Percentiles rank a stretch among this genome's conserved stretches.
These are phyloP conservation scores for Drosophila takahashii DNA, from an alignment of 1,140 invertebrate genomes.

Conservation along the genomic window DNA sequence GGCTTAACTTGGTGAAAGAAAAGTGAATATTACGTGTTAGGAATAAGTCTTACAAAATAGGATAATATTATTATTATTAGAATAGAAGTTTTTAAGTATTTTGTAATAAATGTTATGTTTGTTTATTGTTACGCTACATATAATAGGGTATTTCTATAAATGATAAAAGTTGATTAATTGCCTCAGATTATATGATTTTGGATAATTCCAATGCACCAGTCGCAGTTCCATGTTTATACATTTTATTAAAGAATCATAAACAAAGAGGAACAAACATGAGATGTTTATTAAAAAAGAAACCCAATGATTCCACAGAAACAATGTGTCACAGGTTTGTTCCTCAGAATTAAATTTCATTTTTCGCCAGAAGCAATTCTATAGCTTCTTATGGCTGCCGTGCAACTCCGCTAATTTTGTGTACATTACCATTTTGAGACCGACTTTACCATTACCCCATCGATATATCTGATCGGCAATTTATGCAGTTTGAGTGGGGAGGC, in stretches of 20 bases:
- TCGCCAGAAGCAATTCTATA: slow-evolving; percentile 30
- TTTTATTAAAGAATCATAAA: background rate
- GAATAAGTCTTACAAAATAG: too few relatives aligned
- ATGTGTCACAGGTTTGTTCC: background rate
- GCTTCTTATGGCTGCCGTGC: background rate
- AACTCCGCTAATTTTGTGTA: slow-evolving; percentile 16
- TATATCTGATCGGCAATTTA: slow-evolving; percentile 58
- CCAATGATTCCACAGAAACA: background rate
- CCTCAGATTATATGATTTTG: too few relatives aligned
- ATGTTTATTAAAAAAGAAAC: background rate
- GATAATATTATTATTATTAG: too few relatives aligned
- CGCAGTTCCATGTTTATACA: background rate
- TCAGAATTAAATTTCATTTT: slow-evolving; percentile 1
- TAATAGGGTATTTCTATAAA: too few relatives aligned
- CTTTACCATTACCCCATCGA: background rate
- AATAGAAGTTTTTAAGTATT: too few relatives aligned
- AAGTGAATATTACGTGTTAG: too few relatives aligned
- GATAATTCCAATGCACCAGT: background rate
- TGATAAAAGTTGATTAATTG: too few relatives aligned
- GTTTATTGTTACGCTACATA: too few relatives aligned
- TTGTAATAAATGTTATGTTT: too few relatives aligned
- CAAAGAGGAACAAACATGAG: background rate
- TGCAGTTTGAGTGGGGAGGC: slow-evolving; percentile 24
- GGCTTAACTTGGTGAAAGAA: too few relatives aligned
- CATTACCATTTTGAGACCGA: slow-evolving; percentile 12